Conservation (phyloP, 2,888 invertebrate species). For the Hydroisotoma schaefferi region DNA sequence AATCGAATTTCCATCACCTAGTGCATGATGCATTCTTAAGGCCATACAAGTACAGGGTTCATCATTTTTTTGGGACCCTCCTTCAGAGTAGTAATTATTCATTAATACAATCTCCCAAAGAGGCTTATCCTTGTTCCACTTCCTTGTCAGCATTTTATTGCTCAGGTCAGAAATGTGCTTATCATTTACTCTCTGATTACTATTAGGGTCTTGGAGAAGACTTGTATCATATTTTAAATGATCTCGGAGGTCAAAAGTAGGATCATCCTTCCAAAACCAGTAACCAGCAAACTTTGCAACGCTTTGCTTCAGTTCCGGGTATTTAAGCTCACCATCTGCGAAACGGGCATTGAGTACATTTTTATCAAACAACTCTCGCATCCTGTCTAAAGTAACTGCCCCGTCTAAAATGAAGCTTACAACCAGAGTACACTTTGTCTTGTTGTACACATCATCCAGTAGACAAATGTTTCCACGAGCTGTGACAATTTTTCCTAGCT, state of each 20-base stretch:
- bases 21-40: neutral
- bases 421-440: neutral
- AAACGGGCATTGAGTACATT: neutral
- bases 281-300: neutral
- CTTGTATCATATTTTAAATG: no score
- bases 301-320: conserved; percentile 1
- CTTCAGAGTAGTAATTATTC: neutral
- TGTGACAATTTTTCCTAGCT: neutral
- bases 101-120: neutral
- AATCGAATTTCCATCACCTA: neutral
- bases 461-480: neutral
- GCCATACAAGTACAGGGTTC: neutral
- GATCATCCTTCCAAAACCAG: neutral
- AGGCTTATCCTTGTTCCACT: neutral
- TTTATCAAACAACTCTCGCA: neutral
- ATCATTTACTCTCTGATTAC: neutral
- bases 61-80: neutral
- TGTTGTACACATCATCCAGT: neutral
- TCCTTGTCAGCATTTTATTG: neutral
- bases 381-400: neutral
- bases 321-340: neutral
- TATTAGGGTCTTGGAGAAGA: no score
- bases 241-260: neutral
- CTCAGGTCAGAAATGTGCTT: neutral
- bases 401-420: neutral